A percentile compares a stretch with the other conserved stretches of the same genome.
Evolutionary conservation across 2,113 vertebrate species (phyloP).

Genomic region (Haliaeetus leucogaster): DNA sequence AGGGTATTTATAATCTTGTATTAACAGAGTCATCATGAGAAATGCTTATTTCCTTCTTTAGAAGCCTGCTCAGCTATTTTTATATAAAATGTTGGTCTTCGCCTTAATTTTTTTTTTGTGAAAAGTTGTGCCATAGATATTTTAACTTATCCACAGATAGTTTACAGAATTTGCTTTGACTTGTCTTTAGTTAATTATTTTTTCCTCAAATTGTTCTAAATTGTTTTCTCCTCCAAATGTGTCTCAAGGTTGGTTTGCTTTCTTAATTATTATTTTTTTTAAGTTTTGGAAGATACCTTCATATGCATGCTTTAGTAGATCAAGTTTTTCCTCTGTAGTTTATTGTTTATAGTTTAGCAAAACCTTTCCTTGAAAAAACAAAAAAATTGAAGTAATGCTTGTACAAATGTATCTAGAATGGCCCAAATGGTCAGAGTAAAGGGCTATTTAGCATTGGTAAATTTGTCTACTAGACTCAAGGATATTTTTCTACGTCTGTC

Average conservation of each 20-base stretch:
- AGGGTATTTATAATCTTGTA: conserved; percentile 68
- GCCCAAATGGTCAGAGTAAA: conserved; percentile 38
- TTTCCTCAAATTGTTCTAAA: neutral
- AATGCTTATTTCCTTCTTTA: conserved; percentile 59
- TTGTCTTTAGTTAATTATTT: neutral
- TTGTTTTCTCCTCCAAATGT: neutral
- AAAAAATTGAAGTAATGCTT: neutral
- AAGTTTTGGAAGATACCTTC: neutral
- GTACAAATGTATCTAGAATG: conserved; percentile 48
- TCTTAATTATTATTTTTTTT: neutral
- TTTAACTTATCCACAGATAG: conserved; percentile 42
- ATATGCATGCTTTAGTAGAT: conserved; percentile 41
- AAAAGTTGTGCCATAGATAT: conserved; percentile 47
- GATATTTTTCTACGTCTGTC: conserved; percentile 67
- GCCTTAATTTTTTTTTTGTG: conserved; percentile 56
- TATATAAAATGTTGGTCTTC: conserved; percentile 57
- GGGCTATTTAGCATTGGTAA: conserved; percentile 44
- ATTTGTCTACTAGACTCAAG: conserved; percentile 58
- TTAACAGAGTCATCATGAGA: conserved; percentile 40
- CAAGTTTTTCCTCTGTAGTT: conserved; percentile 22
- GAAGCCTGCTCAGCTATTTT: conserved; percentile 63
- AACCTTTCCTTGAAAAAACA: neutral
- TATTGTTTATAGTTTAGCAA: conserved; percentile 38
- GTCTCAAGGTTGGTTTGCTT: neutral
- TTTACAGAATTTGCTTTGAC: conserved; percentile 18